Conservation (phyloP, 2,113 vertebrate genomes). For the Sterna hirundo region DNA sequence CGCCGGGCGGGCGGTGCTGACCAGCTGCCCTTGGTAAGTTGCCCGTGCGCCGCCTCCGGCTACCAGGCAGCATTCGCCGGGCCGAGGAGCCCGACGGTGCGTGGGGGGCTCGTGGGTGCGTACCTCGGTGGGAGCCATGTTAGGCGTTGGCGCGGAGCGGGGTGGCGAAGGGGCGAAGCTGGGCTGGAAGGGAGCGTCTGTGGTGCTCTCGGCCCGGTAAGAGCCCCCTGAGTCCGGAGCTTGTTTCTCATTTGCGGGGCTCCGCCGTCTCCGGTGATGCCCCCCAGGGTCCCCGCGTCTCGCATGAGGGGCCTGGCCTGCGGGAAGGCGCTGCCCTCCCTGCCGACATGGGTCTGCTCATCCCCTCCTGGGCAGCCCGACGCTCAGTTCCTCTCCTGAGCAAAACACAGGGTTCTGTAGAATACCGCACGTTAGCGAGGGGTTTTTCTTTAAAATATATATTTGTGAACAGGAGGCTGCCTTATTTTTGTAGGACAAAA, state of each 20-base stretch:
- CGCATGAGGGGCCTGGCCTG: fast-evolving
- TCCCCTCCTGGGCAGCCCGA: background rate
- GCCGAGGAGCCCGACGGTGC: too few relatives aligned
- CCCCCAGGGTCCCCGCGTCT: fast-evolving
- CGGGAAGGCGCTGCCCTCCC: background rate
- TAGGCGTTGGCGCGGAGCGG: background rate
- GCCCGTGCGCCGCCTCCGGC: too few relatives aligned
- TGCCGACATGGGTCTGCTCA: fast-evolving
- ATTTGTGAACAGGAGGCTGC: fast-evolving
- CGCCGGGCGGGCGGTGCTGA: fast-evolving
- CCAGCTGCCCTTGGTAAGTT: fast-evolving
- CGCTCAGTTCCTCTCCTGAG: background rate
- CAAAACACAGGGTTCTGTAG: too few relatives aligned
- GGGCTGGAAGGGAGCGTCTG: background rate
- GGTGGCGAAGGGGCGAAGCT: background rate
- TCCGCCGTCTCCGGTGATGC: fast-evolving
- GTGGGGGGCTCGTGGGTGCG: too few relatives aligned
- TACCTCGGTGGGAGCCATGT: background rate
- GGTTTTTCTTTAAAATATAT: background rate
- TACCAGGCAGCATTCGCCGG: background rate
- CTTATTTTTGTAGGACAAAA: background rate
- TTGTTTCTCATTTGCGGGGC: background rate
- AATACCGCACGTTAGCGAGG: fast-evolving
- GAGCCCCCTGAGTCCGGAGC: background rate
- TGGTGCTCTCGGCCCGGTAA: background rate